A percentile compares a stretch with the other conserved stretches of the same genome.
Evolutionary conservation across 1,140 invertebrate species (phyloP).

Genomic region (Globodera rostochiensis): DNA sequence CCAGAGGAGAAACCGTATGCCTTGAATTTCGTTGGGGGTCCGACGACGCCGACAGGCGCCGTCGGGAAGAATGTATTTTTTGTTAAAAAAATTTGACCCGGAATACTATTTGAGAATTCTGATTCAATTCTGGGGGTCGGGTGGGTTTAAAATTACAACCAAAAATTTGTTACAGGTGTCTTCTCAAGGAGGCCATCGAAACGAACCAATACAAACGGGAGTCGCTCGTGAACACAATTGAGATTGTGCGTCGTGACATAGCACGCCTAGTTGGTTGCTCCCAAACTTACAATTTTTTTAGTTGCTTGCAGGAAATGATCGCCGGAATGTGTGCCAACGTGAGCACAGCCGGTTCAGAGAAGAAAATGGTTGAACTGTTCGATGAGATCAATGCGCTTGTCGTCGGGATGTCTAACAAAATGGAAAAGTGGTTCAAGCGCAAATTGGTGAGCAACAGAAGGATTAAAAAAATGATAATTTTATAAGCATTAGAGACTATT

Average conservation of each 20-base stretch:
- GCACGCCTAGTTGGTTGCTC: background rate
- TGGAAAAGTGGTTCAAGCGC: background rate
- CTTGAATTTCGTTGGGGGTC: no score
- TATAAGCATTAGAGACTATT: background rate
- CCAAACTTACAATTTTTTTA: no score
- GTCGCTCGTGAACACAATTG: background rate
- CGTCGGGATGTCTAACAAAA: background rate
- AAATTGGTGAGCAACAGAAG: background rate
- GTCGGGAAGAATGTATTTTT: no score
- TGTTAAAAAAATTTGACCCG: no score
- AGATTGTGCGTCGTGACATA: background rate
- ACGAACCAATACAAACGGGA: background rate
- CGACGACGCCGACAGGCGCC: no score
- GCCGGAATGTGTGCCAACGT: background rate
- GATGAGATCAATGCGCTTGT: background rate
- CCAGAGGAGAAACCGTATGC: no score
- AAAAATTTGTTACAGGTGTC: background rate
- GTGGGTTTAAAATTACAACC: background rate
- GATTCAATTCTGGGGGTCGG: background rate
- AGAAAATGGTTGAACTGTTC: background rate
- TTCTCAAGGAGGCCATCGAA: slow-evolving; percentile 2
- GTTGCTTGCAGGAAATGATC: background rate
- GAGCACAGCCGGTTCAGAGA: background rate
- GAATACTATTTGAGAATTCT: no score
- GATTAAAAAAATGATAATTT: background rate